These are phyloP conservation scores for Chionodraco myersi DNA, from an alignment of 2,113 vertebrate genomes.

Conservation along the genomic window DNA sequence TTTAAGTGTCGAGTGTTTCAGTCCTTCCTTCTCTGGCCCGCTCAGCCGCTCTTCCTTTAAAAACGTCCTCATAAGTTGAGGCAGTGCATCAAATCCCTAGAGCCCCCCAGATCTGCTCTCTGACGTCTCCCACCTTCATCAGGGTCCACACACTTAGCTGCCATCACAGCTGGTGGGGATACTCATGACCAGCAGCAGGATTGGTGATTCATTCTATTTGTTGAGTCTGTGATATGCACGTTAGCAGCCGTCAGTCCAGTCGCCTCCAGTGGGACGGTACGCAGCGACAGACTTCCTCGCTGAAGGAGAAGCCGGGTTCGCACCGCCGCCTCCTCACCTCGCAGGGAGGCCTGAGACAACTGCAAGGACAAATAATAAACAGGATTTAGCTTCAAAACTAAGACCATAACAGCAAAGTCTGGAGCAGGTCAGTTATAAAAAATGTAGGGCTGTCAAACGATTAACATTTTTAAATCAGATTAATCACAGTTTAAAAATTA, in stretches of 20 bases:
- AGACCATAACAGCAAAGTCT: neutral
- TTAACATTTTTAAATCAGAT: too few species aligned
- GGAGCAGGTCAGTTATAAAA: neutral
- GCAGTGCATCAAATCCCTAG: slow-evolving; percentile 57
- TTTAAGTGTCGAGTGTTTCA: slow-evolving; percentile 47
- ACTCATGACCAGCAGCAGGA: slow-evolving; percentile 35
- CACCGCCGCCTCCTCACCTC: slow-evolving; percentile 87
- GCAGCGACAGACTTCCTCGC: slow-evolving; percentile 96
- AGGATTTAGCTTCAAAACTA: slow-evolving; percentile 7
- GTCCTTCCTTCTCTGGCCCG: slow-evolving; percentile 22
- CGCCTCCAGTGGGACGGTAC: slow-evolving; percentile 95
- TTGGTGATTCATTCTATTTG: neutral
- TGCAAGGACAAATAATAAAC: slow-evolving; percentile 47
- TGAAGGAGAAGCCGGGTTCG: slow-evolving; percentile 89
- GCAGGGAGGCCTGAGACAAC: slow-evolving; percentile 92
- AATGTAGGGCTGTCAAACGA: too few species aligned
- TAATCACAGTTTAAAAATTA: too few species aligned
- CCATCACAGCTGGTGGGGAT: slow-evolving; percentile 47
- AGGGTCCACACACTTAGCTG: slow-evolving; percentile 51
- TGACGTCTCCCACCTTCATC: slow-evolving; percentile 16
- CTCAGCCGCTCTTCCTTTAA: slow-evolving; percentile 18
- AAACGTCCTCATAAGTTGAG: slow-evolving; percentile 37
- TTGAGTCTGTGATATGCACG: slow-evolving; percentile 10
- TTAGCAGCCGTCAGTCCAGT: slow-evolving; percentile 70
- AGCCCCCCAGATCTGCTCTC: slow-evolving; percentile 38